Evolutionary conservation across 2,113 vertebrate genomes (phyloP).

Genomic region (Tretioscincus oriximinensis): DNA sequence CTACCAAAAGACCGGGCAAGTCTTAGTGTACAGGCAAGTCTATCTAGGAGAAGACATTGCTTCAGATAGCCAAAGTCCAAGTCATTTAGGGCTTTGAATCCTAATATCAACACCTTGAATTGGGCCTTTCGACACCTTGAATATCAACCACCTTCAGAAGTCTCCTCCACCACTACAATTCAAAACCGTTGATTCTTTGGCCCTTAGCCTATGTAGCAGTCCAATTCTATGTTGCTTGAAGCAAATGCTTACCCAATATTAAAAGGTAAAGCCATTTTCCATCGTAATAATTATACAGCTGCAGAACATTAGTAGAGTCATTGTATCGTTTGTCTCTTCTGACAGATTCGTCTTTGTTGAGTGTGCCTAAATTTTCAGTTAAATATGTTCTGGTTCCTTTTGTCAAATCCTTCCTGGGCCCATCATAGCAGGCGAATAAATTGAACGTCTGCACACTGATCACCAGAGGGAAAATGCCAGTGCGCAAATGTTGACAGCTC

Average conservation of each 20-base stretch:
- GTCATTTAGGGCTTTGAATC: no score
- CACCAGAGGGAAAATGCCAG: not conserved
- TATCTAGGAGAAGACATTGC: no score
- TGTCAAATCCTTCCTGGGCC: slow-evolving; percentile 17
- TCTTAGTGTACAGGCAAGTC: no score
- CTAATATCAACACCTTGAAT: no score
- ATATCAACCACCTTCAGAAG: no score
- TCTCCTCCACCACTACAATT: no score
- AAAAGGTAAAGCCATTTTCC: not conserved
- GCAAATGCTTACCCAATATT: not conserved
- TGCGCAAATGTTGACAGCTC: not conserved
- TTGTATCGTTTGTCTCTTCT: not conserved
- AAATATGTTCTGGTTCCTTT: slow-evolving; percentile 5
- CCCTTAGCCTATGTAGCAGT: no score
- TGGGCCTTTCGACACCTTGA: no score
- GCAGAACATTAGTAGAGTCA: not conserved
- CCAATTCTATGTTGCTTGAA: not conserved
- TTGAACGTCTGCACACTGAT: not conserved
- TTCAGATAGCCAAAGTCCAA: no score
- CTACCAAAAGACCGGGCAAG: no score
- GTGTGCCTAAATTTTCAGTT: not conserved
- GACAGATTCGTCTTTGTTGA: not conserved
- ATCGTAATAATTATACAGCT: slow-evolving; percentile 21
- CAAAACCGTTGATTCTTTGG: no score
- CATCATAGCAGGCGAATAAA: accelerated